Base-by-base conservation (phyloP, 2,888 invertebrate genomes). In the Xestobium rufovillosum region DNA sequence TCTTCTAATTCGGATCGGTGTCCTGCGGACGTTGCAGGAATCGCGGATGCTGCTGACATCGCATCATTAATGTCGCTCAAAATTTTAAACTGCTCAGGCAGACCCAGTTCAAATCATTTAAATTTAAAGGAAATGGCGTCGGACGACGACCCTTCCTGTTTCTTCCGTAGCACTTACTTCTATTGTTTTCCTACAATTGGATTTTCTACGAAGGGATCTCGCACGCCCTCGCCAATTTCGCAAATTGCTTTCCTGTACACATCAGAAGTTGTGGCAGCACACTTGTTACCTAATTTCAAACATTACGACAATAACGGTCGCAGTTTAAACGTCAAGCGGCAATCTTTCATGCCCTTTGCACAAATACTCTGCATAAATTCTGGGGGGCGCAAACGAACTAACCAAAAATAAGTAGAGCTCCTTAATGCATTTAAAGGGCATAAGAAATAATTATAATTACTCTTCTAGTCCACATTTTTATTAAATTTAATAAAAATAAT, bases 121-220 rank as follows among this genome's bases (percentile, higher is more conserved):
- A n/a, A 19, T 19, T 19, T 19, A n/a, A 6, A 19, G 23, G 23
- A 6, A n/a, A n/a, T n/a, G 23, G n/a, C 23, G 23, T 8, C 6
- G 23, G n/a, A 19, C 9, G 31, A 13, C 31, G 13, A 13, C 13
- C 31, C 9, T 38, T 34, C 36, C 34, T 26, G 31, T 32, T 38
- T 41, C 38, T 45, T 38, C 39, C 43, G 44, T 55, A 60, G 65
- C 67, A 66, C 67, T 67, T 67, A 67, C 64, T 63, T 65, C 67
- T 67, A 67, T 68, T 67, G 66, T 68, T 67, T 68, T 66, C 65
- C 62, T 64, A 65, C 65, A 67, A 68, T 68, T 67, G 67, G 67
- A 68, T 67, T 53, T 34, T 37, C 36, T 29, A 17, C 34, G 26
- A 17, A 41, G 45, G 44, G 50, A 44, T 49, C 44, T 47, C 29